These are phyloP conservation scores for Selenia dentaria DNA, from an alignment of 2,888 invertebrate species.

Conservation along the genomic window DNA sequence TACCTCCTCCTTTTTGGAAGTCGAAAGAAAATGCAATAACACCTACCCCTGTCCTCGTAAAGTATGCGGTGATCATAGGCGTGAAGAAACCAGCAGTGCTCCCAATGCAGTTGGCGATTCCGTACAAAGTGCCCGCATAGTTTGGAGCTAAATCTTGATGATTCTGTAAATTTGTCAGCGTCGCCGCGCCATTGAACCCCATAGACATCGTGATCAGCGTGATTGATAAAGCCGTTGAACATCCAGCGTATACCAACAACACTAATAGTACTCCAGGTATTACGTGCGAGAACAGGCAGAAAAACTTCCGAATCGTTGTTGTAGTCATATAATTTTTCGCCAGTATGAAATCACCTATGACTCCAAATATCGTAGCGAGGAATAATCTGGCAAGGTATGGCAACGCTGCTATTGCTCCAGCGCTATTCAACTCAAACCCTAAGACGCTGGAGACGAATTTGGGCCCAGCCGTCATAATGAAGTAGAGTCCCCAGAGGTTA, in stretches of 20 bases:
- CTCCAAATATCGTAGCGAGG: constrained; percentile 89
- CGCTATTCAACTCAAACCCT: constrained; percentile 88
- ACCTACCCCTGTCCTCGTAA: constrained; percentile 82
- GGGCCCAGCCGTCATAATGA: constrained; percentile 90
- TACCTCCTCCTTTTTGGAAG: too few relatives aligned
- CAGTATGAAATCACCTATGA: constrained; percentile 86
- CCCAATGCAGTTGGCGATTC: constrained; percentile 90
- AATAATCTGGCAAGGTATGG: constrained; percentile 89
- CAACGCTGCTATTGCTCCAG: constrained; percentile 88
- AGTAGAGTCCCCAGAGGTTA: constrained; percentile 90
- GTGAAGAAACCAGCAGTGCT: constrained; percentile 90
- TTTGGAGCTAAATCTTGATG: constrained; percentile 91
- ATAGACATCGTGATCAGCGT: constrained; percentile 87
- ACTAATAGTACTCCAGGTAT: constrained; percentile 81
- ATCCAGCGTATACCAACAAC: constrained; percentile 85
- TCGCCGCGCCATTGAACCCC: constrained; percentile 87
- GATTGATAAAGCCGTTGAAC: constrained; percentile 85
- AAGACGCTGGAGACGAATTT: constrained; percentile 89
- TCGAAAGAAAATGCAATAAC: too few relatives aligned
- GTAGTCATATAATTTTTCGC: constrained; percentile 68
- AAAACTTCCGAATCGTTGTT: constrained; percentile 85
- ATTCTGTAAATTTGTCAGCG: constrained; percentile 86
- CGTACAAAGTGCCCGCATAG: constrained; percentile 91
- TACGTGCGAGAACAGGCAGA: constrained; percentile 86
- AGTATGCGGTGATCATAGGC: constrained; percentile 88